Evolutionary conservation across 1,140 invertebrate species (phyloP), one percentile per base, ranked within the genome.

Genomic region (Elysia chlorotica): DNA sequence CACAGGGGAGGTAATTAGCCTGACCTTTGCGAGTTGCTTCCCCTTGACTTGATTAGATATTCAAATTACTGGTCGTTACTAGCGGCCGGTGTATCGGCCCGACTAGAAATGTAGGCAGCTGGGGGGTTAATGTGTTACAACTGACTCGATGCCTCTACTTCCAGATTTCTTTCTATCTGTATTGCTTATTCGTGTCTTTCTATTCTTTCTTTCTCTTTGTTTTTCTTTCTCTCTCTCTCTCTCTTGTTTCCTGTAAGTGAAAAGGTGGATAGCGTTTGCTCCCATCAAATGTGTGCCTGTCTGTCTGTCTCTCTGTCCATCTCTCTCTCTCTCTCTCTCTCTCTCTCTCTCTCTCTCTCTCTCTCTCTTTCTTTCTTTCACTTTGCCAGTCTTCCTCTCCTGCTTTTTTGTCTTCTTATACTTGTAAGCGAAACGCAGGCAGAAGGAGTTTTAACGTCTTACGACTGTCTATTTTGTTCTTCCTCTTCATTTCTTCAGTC

Each of bases 131-230:
- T n/a, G n/a, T n/a, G n/a, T n/a, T n/a, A n/a, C n/a, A 23, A 33
- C 30, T 6, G 35, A 72, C 35, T 59, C 10, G 10, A n/a, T 10
- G 41, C n/a, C 41, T 48, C 10, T 48, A 14, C n/a, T 10, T 48
- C 41, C 10, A n/a, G 10, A 10, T 59, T 6, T 59, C 56, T 59
- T 10, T 59, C 56, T 59, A 6, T 59, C 56, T 59, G 19, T 59
- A 10, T 59, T 6, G 17, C 56, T 59, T n/a, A 14, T n/a, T 48
- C 41, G 10, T n/a, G 10, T n/a, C n/a, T n/a, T 48, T n/a, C n/a
- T n/a, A 14, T 25, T 59, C 56, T 69, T 3, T 69, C 48, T 69
- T 33, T 69, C 66, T 10, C 65, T 48, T 25, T 48, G 35, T 67
- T 17, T 37, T 17, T 67, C 33, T 41, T 17, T 37, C 30, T 41